Evolutionary conservation across 2,888 invertebrate genomes (phyloP), one percentile per base, ranked within the genome.

Genomic region (Alcis repandata): DNA sequence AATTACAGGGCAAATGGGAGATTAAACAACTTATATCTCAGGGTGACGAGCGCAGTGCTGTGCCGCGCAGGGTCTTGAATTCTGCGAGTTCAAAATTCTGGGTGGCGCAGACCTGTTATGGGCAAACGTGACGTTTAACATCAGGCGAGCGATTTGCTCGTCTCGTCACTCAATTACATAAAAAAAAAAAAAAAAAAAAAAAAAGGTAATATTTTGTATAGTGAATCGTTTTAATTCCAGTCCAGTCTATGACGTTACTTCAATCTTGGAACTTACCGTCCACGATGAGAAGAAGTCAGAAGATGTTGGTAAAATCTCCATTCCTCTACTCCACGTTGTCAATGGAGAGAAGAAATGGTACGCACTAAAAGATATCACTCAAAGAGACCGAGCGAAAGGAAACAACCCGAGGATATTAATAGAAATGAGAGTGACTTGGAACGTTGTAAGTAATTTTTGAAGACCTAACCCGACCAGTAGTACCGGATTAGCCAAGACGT

Each of bases 201-300:
- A 11, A 45, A 20, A 20, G 1, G 20, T 40, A 19, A 36, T 27
- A 27, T 4, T 27, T 27, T 4, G 27, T 6, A 27, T 27, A 27
- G 2, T 27, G 8, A 27, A 9, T n/a, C 4, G 4, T 19, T 41
- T 10, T 58, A 6, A 20, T 60, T 59, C 10, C 41, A 96, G 96
- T 84, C 96, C 96, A 81, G 95, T 98, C 13, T 96, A 97, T 79
- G 99, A 99, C 84, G 97, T 99, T 58, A 98, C 99, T 78, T 97
- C 98, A 59, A 96, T 97, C 49, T 89, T 99, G 73, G 98, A 99
- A 86, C 94, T 99, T 38, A 98, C 98, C 0, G 96, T 99, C 1
- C 97, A 95, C 80, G 99, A 99, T 83, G 99, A 99, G 88, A 99
- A 98, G 87, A 98, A 98, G 87, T 97, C 97, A 7, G 99, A 99